Evolutionary conservation across 1,140 invertebrate species (phyloP).

Genomic region (Bombus turneri): DNA sequence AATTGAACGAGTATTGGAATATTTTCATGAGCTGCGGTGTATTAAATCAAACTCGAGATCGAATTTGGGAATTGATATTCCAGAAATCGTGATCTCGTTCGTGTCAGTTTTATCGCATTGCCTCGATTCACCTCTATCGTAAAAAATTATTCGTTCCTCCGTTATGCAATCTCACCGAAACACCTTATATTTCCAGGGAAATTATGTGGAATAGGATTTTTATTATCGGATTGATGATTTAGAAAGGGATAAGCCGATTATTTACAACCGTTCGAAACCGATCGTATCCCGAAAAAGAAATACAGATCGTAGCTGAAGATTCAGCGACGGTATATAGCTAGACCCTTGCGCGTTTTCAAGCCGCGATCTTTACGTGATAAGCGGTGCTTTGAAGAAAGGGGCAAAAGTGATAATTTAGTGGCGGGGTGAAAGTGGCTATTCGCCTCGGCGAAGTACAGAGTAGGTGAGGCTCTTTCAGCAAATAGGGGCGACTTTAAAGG

Average conservation of each 20-base stretch:
- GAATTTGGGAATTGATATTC: too few species aligned
- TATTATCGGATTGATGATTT: conserved; percentile 3
- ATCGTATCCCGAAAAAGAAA: conserved; percentile 1
- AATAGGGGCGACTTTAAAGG: conserved; percentile 52
- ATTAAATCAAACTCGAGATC: too few species aligned
- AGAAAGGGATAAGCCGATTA: conserved; percentile 17
- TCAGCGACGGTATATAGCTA: background rate
- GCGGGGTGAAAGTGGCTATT: conserved; percentile 43
- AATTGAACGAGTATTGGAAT: too few species aligned
- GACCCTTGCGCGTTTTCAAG: background rate
- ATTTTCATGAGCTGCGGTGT: too few species aligned
- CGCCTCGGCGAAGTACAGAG: background rate
- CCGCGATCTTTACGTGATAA: conserved; percentile 36
- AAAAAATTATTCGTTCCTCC: background rate
- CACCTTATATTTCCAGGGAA: background rate
- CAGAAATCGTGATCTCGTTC: too few species aligned
- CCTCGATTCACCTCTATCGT: background rate
- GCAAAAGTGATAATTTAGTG: conserved; percentile 58
- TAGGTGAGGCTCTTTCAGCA: conserved; percentile 7
- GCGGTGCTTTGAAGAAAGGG: conserved; percentile 19
- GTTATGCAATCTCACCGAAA: background rate
- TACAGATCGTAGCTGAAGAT: background rate
- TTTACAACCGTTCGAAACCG: background rate
- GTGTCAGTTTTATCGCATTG: too few species aligned
- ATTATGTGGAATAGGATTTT: background rate